Base-by-base conservation (phyloP, 2,113 vertebrate species). In the Balaeniceps rex region DNA sequence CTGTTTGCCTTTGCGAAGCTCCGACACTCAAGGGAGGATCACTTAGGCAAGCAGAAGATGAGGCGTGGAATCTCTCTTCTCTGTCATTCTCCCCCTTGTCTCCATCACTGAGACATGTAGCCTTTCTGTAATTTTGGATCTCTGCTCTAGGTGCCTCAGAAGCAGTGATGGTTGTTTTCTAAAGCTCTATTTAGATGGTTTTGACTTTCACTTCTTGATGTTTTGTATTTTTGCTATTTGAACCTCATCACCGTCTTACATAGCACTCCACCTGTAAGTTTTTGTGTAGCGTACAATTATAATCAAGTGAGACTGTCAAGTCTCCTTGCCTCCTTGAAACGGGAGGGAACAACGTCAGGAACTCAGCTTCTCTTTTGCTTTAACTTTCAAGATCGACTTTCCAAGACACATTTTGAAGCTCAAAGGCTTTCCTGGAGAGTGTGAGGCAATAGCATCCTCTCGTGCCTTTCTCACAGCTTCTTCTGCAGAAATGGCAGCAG, bases 241-340 rank as follows among this genome's bases (percentile, higher is more conserved):
- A 69, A 57, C 36, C 26, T 8, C 47, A 40, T 49, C 11, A 3
- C 22, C 3, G 3, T 61, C 74, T 79, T 76, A 19, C 12, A 19
- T 5, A 44, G 11, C 19, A 7, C 58, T 75, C 81, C 29, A 49
- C 22, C 74, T n/a, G 3, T 22, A 69, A 33, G 47, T 16, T 83
- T 92, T 42, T 44, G 23, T 3, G 1, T 63, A 29, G n/a, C 10
- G 0, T 76, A 11, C 26, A n/a, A 2, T 19, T 57, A 33, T 5
- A 42, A 16, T 19, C 11, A 3, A 25, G 42, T 28, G 44, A 90
- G 28, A 38, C 49, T n/a, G 31, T 21, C 49, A 51, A 13, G 29
- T 61, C 14, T 82, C 71, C 46, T 60, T 64, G 29, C n/a, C 42
- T 74, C 34, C 68, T 64, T 42, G 24, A 65, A 88, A 75, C 3